Evolutionary conservation across 2,888 invertebrate genomes (phyloP).

Genomic region (Melipona beecheii): DNA sequence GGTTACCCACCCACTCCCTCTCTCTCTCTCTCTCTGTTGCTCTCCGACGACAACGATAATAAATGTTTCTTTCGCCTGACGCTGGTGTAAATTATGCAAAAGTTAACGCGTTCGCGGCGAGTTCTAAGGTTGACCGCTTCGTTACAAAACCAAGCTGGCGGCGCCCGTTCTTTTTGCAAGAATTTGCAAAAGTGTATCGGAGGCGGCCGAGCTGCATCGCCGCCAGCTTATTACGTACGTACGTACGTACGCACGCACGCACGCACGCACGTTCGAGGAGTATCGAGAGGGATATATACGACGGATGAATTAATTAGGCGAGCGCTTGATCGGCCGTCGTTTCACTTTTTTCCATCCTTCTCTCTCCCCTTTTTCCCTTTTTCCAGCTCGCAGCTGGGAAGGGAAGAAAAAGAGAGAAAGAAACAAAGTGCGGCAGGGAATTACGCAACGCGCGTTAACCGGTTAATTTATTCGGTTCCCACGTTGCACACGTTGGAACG

Average conservation of each 20-base stretch:
- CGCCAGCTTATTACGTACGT: too few species aligned
- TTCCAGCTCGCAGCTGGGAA: too few species aligned
- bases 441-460: conserved; percentile 13
- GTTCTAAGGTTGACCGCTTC: conserved; percentile 42
- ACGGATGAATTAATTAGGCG: conserved; percentile 34
- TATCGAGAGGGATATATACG: background rate
- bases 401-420: background rate
- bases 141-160: conserved; percentile 33
- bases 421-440: background rate
- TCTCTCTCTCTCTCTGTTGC: background rate
- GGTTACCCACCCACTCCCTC: conserved; percentile 24
- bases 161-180: too few species aligned
- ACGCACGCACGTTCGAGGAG: background rate
- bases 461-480: conserved; percentile 25
- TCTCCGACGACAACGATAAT: conserved; percentile 32
- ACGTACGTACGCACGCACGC: too few species aligned
- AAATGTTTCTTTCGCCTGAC: conserved; percentile 44
- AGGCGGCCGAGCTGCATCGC: too few species aligned
- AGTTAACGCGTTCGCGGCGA: conserved; percentile 52
- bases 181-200: too few species aligned
- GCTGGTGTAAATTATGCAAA: conserved; percentile 50
- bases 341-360: background rate
- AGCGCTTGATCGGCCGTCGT: conserved; percentile 2
- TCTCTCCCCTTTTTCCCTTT: background rate
- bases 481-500: background rate